These are phyloP conservation scores for Bombylius discolor DNA, from an alignment of 2,888 invertebrate genomes.

Conservation along the genomic window DNA sequence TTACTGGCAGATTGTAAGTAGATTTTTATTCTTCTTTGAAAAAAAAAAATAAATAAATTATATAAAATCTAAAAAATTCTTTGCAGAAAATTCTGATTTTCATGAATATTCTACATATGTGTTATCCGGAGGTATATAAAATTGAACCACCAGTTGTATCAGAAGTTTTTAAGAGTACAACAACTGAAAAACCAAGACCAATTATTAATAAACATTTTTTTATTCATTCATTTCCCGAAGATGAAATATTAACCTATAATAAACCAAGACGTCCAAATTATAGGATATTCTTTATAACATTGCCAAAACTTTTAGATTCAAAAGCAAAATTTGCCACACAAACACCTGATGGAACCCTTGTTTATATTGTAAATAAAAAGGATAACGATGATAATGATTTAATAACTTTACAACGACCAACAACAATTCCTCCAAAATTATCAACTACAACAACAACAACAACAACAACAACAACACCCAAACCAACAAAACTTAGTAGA, in stretches of 20 bases:
- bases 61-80: not conserved
- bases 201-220: constrained; percentile 4
- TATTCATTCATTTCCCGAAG: constrained; percentile 1
- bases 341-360: not conserved
- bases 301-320: not conserved
- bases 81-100: not conserved
- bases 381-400: not conserved
- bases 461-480: not conserved
- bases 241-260: not conserved
- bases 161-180: not conserved
- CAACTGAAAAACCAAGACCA: not conserved
- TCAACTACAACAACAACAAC: not conserved
- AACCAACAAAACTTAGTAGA: not conserved
- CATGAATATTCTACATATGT: not conserved
- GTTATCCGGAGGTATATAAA: not conserved
- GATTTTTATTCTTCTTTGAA: not conserved
- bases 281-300: constrained; percentile 1
- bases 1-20: not conserved
- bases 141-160: not conserved
- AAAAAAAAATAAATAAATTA: not conserved
- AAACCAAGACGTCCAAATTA: not conserved
- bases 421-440: not conserved
- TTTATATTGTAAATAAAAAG: not conserved
- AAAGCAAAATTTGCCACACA: not conserved
- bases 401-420: not conserved